Evolutionary conservation across 1,140 invertebrate species (phyloP).

Genomic region (Drosophila setifemur): DNA sequence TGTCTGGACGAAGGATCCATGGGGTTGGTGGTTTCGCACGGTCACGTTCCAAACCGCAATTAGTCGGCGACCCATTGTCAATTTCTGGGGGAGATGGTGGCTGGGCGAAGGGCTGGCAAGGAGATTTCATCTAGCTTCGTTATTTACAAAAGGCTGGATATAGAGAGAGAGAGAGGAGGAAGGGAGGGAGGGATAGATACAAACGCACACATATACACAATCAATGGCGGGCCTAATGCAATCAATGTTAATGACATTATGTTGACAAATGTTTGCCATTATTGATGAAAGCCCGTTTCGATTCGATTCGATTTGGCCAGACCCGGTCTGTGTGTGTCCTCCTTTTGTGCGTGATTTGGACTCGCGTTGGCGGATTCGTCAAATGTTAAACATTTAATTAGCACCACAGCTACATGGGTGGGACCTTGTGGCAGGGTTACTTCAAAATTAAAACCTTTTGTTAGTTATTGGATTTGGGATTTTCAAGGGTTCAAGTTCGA

Average conservation of each 20-base stretch:
- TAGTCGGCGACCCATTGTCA: conserved; percentile 62
- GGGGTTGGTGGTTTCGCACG: conserved; percentile 6
- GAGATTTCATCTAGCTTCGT: conserved; percentile 32
- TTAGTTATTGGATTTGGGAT: no score
- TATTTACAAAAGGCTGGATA: conserved; percentile 75
- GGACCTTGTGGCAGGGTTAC: no score
- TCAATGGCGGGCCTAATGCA: conserved; percentile 70
- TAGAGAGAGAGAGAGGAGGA: not conserved
- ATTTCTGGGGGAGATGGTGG: conserved; percentile 20
- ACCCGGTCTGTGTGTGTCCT: not conserved
- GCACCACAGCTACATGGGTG: not conserved
- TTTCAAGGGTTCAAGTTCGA: not conserved
- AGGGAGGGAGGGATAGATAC: not conserved
- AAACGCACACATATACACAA: conserved; percentile 41
- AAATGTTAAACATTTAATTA: conserved; percentile 56
- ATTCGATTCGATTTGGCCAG: conserved; percentile 24
- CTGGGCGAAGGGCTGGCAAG: not conserved
- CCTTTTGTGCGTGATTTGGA: conserved; percentile 9
- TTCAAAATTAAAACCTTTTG: no score
- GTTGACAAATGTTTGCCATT: conserved; percentile 79
- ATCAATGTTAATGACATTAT: conserved; percentile 81
- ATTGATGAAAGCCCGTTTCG: conserved; percentile 67
- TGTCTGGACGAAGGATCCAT: not conserved
- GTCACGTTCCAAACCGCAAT: conserved; percentile 74
- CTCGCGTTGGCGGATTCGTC: conserved; percentile 10